Base-by-base conservation (phyloP, 2,113 vertebrate genomes). In the Reinhardtius hippoglossoides region DNA sequence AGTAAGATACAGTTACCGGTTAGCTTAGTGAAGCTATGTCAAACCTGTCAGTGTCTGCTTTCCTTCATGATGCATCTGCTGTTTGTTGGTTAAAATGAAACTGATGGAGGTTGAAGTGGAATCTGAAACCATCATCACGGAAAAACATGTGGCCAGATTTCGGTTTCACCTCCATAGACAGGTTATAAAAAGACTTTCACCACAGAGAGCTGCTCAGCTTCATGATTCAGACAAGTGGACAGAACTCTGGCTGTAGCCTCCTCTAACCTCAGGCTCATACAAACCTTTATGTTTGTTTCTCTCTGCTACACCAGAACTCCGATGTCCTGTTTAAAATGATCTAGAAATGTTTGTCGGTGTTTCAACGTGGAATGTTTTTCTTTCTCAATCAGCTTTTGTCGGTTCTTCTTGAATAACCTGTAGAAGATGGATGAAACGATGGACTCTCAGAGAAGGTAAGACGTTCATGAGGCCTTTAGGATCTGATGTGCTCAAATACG, bases 391-490 rank as follows among this genome's bases (percentile, higher is more conserved):
- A 88, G 79, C 14, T 54, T 54, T 54, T 54, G 50, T 21, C 20
- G 7, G n/a, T 54, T 54, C 20, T 10, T 54, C 20, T 75, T 54
- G n/a, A 71, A 48, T 84, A 78, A 91, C 15, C 48, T 26, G 67
- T 80, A n/a, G 66, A 77, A 79, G 23, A 82, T 88, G 80, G 82
- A 90, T 26, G 60, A 84, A 76, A 26, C 2, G 2, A 90, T 89
- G 91, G 82, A 91, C 63, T 86, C 83, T 71, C 87, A 89, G 50
- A 73, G 0, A 56, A 89, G 90, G 92, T 93, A 70, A 86, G 75
- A 5, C 15, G 50, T 21, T 15, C 5, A n/a, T 21, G 16, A 21
- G 9, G 12, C n/a, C 20, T 14, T 15, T 20, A 57, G 31, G 3
- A 42, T 48, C 6, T 18, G 1, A 14, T 65, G 46, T 50, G 10